Conservation (phyloP, 1,140 invertebrate genomes). For the Trichonephila clavipes region DNA sequence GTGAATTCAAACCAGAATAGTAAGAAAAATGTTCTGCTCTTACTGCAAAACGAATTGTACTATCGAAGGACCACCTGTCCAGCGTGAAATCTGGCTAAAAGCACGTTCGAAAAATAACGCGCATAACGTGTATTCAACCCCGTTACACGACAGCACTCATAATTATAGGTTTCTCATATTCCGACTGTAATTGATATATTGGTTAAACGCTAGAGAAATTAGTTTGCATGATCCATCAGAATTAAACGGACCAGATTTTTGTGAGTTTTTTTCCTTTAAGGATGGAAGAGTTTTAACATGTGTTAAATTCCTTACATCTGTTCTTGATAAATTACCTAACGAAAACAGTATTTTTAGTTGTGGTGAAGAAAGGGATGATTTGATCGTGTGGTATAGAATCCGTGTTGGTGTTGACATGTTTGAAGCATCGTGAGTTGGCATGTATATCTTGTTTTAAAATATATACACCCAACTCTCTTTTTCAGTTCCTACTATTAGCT, state of each 20-base stretch:
- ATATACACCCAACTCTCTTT: too few relatives aligned
- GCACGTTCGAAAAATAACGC: background rate
- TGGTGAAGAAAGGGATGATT: background rate
- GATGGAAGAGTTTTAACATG: background rate
- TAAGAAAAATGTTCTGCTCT: background rate
- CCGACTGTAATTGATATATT: slow-evolving; percentile 21
- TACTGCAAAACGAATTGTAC: background rate
- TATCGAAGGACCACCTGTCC: slow-evolving; percentile 4
- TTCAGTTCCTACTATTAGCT: too few relatives aligned
- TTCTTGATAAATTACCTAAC: slow-evolving; percentile 5
- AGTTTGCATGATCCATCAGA: slow-evolving; percentile 35
- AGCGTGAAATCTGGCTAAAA: slow-evolving; percentile 16
- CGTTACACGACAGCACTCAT: background rate
- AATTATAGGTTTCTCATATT: slow-evolving; percentile 13
- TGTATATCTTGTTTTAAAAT: background rate
- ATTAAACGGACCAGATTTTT: background rate
- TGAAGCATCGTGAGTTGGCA: background rate
- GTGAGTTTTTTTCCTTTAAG: background rate
- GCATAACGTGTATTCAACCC: background rate
- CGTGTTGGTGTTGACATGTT: background rate
- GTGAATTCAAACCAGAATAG: too few relatives aligned
- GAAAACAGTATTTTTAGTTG: background rate
- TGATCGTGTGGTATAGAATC: background rate
- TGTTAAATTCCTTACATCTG: background rate
- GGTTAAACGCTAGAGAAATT: background rate